Evolutionary conservation across 2,797 vertebrate genomes (phyloP).

Genomic region (Mycteria americana): DNA sequence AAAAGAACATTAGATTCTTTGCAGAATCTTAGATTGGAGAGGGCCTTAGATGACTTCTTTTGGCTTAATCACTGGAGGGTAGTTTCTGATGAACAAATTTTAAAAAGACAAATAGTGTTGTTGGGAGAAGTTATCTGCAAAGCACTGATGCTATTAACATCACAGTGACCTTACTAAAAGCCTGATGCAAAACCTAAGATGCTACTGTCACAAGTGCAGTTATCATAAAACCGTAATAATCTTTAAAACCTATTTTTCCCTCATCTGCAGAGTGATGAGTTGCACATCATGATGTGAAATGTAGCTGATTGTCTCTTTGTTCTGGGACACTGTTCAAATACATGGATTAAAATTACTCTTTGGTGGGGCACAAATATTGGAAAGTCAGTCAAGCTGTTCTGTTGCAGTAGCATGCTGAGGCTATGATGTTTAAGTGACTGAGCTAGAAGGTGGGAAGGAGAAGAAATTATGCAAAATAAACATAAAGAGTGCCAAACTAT

Average conservation of each 20-base stretch:
- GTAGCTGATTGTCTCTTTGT: background rate
- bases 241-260: background rate
- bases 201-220: background rate
- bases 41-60: background rate
- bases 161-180: background rate
- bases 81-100: background rate
- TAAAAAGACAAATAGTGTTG: background rate
- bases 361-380: background rate
- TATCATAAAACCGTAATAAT: background rate
- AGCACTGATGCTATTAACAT: background rate
- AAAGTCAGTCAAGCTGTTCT: background rate
- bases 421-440: background rate
- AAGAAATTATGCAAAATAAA: constrained; percentile 13
- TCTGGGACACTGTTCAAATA: background rate
- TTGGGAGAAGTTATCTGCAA: background rate
- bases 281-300: background rate
- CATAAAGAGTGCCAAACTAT: background rate
- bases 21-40: no score
- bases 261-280: background rate
- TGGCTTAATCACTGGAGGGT: background rate
- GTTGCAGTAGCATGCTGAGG: background rate
- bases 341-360: background rate
- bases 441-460: background rate
- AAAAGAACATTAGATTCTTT: background rate
- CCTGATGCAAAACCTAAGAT: background rate